Percentiles rank a stretch among this genome's conserved stretches.
Evolutionary conservation across 2,797 vertebrate genomes (phyloP).

Genomic region (Cyprinodon diabolis): DNA sequence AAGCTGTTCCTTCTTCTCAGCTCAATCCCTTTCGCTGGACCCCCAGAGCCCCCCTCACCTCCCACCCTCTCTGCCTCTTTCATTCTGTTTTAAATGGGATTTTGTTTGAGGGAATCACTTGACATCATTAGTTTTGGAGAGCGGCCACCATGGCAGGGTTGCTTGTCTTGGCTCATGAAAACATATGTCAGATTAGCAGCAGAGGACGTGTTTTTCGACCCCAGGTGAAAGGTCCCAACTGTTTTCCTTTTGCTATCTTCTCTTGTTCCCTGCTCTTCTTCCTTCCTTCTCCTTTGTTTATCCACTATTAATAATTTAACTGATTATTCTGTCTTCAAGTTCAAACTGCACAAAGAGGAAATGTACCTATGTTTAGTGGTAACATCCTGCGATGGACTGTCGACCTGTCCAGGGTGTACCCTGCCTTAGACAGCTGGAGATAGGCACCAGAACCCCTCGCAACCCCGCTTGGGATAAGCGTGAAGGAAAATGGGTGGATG

Average conservation of each 20-base stretch:
- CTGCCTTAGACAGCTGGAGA: too few relatives aligned
- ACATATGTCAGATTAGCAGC: constrained; percentile 79
- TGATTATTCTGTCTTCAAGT: constrained; percentile 1
- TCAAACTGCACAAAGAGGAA: neutral
- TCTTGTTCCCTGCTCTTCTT: constrained; percentile 24
- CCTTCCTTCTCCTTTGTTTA: neutral
- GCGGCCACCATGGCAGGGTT: constrained; percentile 78
- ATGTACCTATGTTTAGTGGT: neutral
- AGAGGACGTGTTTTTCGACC: constrained; percentile 69
- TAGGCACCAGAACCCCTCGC: too few relatives aligned
- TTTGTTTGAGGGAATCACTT: constrained; percentile 83
- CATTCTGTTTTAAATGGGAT: constrained; percentile 77
- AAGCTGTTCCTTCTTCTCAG: constrained; percentile 48
- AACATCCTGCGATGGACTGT: neutral
- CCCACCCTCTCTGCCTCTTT: constrained; percentile 66
- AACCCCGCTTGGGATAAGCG: too few relatives aligned
- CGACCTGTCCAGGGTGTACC: too few relatives aligned
- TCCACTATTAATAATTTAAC: neutral
- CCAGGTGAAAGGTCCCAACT: constrained; percentile 78
- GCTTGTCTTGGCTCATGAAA: constrained; percentile 82
- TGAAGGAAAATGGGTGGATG: too few relatives aligned
- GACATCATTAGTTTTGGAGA: constrained; percentile 85
- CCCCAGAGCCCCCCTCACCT: constrained; percentile 32
- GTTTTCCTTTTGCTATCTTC: constrained; percentile 34
- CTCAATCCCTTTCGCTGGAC: constrained; percentile 42